phyloP scores from a whole-genome alignment of 2,113 vertebrate species.

The Dicentrarchus labrax region DNA sequence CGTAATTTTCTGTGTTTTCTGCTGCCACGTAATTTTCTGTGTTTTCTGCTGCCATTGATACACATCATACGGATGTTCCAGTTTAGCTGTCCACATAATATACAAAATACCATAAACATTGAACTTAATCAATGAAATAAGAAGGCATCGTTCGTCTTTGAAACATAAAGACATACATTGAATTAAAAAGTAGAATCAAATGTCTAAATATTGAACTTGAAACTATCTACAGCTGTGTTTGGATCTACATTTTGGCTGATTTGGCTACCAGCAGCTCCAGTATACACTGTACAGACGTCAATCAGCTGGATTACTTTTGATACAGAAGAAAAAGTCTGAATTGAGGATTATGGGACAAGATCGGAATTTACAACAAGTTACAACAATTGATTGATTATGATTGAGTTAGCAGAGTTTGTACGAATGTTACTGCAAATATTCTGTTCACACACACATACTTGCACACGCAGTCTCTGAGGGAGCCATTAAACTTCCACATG shows the following conservation, averaged over 20 bases:
- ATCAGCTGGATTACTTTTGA: background rate
- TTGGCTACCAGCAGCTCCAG: background rate
- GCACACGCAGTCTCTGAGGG: background rate
- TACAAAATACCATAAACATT: too few species aligned
- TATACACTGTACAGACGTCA: background rate
- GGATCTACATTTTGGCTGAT: background rate
- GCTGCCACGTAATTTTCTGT: too few species aligned
- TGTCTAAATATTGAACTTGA: background rate
- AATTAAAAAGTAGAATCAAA: too few species aligned
- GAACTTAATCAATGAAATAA: background rate
- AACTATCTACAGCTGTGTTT: background rate
- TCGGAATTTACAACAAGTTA: background rate
- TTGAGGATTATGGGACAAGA: background rate
- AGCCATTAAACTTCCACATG: background rate
- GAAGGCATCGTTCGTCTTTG: too few species aligned
- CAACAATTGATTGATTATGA: background rate
- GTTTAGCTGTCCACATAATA: too few species aligned
- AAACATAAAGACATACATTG: too few species aligned
- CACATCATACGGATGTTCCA: too few species aligned
- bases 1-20: too few species aligned
- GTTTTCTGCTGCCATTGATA: too few species aligned
- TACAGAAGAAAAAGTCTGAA: background rate
- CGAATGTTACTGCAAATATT: background rate
- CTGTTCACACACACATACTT: background rate
- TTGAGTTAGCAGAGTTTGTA: background rate